Conservation (phyloP, 2,113 vertebrate species). For the Chionomys nivalis region DNA sequence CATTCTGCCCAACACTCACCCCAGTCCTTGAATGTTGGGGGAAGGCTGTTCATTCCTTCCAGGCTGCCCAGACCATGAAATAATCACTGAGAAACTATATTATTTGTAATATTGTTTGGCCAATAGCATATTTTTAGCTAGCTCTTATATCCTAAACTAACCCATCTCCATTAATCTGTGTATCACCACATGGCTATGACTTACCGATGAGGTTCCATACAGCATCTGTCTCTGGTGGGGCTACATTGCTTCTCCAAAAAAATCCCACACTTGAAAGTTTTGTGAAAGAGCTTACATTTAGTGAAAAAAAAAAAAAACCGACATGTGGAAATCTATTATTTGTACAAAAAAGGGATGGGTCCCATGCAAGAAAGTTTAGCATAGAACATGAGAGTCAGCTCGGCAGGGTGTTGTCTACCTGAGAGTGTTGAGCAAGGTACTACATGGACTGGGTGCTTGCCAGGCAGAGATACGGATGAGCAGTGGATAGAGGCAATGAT, state of each 20-base stretch:
- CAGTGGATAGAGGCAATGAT: background rate
- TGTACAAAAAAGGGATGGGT: background rate
- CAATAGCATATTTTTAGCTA: no score
- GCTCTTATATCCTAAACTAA: no score
- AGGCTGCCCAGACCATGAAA: no score
- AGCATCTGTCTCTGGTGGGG: no score
- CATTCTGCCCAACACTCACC: background rate
- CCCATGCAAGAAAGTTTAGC: background rate
- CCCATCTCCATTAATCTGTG: no score
- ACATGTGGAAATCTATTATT: background rate
- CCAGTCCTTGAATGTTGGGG: background rate
- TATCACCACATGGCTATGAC: rapidly evolving
- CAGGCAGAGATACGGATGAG: background rate
- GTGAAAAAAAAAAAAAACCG: background rate
- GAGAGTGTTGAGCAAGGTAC: background rate
- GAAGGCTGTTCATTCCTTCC: no score
- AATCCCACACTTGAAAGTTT: background rate
- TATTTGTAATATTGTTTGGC: no score
- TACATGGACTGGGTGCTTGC: background rate
- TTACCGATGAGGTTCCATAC: no score
- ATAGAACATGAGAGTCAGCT: background rate
- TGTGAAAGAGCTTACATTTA: background rate
- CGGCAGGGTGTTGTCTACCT: background rate
- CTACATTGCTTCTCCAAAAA: no score
- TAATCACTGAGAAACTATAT: no score